Evolutionary conservation across 2,113 vertebrate genomes (phyloP), one percentile per base, ranked within the genome.

Genomic region (Vulpes vulpes): DNA sequence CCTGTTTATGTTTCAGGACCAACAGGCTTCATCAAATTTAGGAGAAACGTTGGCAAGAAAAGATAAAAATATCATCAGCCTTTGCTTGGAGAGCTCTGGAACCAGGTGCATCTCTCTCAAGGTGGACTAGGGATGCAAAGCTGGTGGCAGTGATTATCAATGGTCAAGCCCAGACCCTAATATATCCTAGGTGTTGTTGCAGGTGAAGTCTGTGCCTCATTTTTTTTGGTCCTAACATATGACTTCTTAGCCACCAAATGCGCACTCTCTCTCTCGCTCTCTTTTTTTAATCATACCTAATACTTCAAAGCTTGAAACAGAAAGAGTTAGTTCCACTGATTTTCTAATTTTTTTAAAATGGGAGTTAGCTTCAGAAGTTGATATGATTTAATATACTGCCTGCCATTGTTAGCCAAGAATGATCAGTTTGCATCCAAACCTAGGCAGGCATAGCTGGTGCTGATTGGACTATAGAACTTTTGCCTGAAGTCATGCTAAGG

Each of bases 321-420:
- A 20, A 87, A 89, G 23, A 91, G 49, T 35, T 12, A 90, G 0
- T 74, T 11, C 2, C 12, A 57, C 35, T 80, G 15, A 3, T 25
- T 90, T n/a, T 82, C 22, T 92, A 7, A 1, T 20, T 20, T 59
- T 67, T 67, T 86, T 30, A 2, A 55, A 2, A 55, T 15, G 4
- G 57, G 16, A 35, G 30, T 55, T 49, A 87, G 32, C 69, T 92
- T 92, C 23, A 91, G 82, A 94, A 84, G 9, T 25, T 35, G 60
- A 3, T 60, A 11, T 60, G 62, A 92, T 80, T 76, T 60, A 91
- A 93, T 30, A 85, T 78, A 82, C 0, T 35, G 59, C 38, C 17
- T 86, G 22, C 4, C 6, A 5, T 51, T 95, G 1, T 16, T 87
- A 59, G 30, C 32, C 65, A 89, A 71, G 16, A 67, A 60, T 38